These are phyloP conservation scores for Prionailurus viverrinus DNA, from an alignment of 2,113 vertebrate species.

Conservation along the genomic window DNA sequence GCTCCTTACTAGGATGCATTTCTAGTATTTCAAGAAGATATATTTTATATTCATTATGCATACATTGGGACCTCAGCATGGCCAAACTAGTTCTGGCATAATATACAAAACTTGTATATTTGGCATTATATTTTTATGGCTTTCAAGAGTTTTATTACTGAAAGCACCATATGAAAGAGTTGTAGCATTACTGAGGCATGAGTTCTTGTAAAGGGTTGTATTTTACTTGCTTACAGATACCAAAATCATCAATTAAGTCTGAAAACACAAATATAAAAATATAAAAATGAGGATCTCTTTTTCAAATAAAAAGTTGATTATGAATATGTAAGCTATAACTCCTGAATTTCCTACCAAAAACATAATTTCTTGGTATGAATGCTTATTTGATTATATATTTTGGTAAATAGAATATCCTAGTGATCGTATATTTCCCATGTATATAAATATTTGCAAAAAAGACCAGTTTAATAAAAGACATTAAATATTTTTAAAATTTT, in stretches of 20 bases:
- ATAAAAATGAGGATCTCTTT: neutral
- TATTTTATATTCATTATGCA: slow-evolving; percentile 66
- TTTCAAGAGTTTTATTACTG: slow-evolving; percentile 38
- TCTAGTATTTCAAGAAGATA: slow-evolving; percentile 61
- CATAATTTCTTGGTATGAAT: neutral
- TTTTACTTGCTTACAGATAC: slow-evolving; percentile 37
- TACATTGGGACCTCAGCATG: neutral
- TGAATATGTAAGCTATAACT: neutral
- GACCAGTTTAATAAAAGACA: neutral
- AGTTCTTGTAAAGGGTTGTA: neutral
- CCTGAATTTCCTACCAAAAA: neutral
- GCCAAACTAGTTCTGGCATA: neutral
- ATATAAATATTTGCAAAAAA: neutral
- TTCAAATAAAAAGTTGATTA: neutral
- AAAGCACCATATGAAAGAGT: slow-evolving; percentile 23
- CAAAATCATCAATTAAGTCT: neutral
- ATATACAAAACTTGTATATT: neutral
- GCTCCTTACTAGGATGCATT: neutral
- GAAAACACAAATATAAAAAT: neutral
- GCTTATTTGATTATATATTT: neutral
- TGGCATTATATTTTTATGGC: neutral
- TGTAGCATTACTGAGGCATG: neutral
- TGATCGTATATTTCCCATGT: neutral
- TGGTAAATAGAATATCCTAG: neutral
- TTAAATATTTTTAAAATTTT: neutral